These are phyloP conservation scores for Caenorhabditis uteleia DNA, from an alignment of 2,888 invertebrate genomes.

Conservation along the genomic window DNA sequence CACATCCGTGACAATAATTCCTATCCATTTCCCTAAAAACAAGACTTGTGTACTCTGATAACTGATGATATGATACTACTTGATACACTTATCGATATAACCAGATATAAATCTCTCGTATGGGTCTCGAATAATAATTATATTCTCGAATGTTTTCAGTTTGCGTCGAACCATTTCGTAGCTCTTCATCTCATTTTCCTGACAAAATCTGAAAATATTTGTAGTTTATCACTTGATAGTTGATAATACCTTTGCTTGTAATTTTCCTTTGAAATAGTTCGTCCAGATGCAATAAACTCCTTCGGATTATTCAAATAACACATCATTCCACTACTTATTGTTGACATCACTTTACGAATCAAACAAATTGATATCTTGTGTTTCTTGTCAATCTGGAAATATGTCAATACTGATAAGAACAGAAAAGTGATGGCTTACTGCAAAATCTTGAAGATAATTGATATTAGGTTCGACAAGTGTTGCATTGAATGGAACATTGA, in stretches of 20 bases:
- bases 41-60: neutral
- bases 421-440: neutral
- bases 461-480: slow-evolving; percentile 17
- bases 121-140: slow-evolving; percentile 19
- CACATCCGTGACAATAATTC: slow-evolving; percentile 15
- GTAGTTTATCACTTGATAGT: neutral
- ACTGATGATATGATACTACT: neutral
- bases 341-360: slow-evolving; percentile 26
- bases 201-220: slow-evolving; percentile 12
- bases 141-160: slow-evolving; percentile 10
- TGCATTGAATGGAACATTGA: slow-evolving; percentile 4
- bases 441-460: slow-evolving; percentile 30
- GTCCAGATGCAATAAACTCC: slow-evolving; percentile 3
- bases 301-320: slow-evolving; percentile 22
- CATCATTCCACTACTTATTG: slow-evolving; percentile 14
- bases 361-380: slow-evolving; percentile 22
- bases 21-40: slow-evolving; percentile 1
- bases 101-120: slow-evolving; percentile 27
- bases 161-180: slow-evolving; percentile 7
- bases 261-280: slow-evolving; percentile 11
- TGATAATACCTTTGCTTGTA: slow-evolving; percentile 12
- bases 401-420: neutral
- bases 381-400: slow-evolving; percentile 3
- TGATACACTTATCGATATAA: slow-evolving; percentile 22
- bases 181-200: slow-evolving; percentile 14